Evolutionary conservation across 2,113 vertebrate genomes (phyloP), one percentile per base, ranked within the genome.

Genomic region (Callipepla squamata): DNA sequence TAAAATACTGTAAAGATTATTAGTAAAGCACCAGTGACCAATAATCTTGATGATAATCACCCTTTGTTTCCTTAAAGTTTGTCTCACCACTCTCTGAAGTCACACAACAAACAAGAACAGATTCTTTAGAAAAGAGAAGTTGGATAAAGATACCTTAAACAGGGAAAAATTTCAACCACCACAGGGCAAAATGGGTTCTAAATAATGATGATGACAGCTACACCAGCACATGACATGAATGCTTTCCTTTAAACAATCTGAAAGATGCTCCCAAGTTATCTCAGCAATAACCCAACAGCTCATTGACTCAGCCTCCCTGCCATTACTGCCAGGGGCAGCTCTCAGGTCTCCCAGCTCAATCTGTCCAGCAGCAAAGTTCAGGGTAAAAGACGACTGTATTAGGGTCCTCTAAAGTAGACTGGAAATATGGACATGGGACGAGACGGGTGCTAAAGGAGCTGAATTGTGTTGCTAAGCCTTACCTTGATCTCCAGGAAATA

Each of bases 1-100:
- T 20, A 58, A n/a, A 58, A 32, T 11, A 58, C 34, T 76, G 38
- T 32, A 16, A 34, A 58, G 40, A 44, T 11, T 19, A 40, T 59
- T 28, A 10, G 5, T 7, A 79, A 3, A 36, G 8, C 11, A 1
- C 1, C 11, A 9, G 14, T 2, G 68, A 63, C 19, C 12, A 0
- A 47, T 13, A 28, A 12, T 26, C 19, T 63, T 18, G 26, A 40
- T 47, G 34, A 81, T 47, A 69, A 69, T 30, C 0, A 13, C 5
- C 38, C 18, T 18, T 2, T 0, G 12, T 28, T 68, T 36, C 51
- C 44, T 9, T 2, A 2, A 34, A 51, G 19, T 19, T 14, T 79
- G 14, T 3, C 1, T 2, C 22, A 30, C 20, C 17, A 22, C 40
- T 51, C 79, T 48, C 65, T 34, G 47, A 44, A 69, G 16, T 36